phyloP scores from a whole-genome alignment of 2,113 vertebrate species.

The Accipiter virgatus region DNA sequence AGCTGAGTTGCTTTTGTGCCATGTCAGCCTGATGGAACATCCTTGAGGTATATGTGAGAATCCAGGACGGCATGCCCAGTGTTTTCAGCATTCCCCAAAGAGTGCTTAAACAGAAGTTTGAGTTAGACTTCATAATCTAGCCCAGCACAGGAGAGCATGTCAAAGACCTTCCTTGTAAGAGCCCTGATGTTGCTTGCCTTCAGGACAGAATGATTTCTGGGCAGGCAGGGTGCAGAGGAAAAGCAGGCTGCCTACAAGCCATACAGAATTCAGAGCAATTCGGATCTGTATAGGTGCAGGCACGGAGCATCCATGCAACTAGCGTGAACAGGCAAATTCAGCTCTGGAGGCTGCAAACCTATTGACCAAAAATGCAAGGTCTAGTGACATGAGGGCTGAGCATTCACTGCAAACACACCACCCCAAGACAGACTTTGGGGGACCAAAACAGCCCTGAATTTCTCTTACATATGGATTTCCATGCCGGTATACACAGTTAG shows the following conservation, averaged over 20 bases:
- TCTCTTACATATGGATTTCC: background rate
- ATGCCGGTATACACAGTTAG: background rate
- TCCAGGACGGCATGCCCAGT: background rate
- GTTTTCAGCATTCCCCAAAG: background rate
- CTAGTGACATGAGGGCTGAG: background rate
- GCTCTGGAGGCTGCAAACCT: background rate
- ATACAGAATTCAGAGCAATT: background rate
- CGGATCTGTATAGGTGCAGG: background rate
- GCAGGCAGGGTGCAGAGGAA: background rate
- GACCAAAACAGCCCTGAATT: background rate
- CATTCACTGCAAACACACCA: background rate
- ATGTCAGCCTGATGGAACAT: background rate
- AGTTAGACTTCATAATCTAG: background rate
- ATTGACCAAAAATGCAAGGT: background rate
- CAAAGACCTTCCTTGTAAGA: background rate
- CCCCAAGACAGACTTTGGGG: background rate
- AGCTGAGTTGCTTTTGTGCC: no score
- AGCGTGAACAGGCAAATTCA: background rate
- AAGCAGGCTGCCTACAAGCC: background rate
- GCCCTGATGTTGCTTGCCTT: background rate
- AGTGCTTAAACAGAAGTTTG: background rate
- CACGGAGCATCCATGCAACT: background rate
- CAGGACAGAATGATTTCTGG: background rate
- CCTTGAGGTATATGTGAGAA: rapidly evolving
- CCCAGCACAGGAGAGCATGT: background rate